Evolutionary conservation across 2,113 vertebrate species (phyloP), one percentile per base, ranked within the genome.

Genomic region (Actenoides hombroni): DNA sequence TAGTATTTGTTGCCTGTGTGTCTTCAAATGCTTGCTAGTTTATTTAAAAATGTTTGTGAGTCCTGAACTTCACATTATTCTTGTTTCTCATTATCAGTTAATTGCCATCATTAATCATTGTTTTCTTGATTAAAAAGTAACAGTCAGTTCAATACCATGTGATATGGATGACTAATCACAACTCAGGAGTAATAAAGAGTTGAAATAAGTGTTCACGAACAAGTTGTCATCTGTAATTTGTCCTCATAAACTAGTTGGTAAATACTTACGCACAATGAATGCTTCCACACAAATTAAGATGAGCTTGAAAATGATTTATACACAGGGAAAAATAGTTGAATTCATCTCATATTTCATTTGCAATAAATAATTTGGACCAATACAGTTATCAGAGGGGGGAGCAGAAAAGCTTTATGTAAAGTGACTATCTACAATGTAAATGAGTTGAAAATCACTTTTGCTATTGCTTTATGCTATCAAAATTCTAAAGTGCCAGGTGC

Each of bases 111-210:
- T 96, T 96, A 96, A 96, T 96, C 95, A 94, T 91, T 94, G 95
- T 95, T 95, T 96, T 92, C 95, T 96, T 97, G 92, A 96, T 96
- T 97, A 96, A 94, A 96, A 97, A 95, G 95, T 89, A 95, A 89
- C 94, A 92, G 70, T 94, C 94, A 89, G 91, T 95, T 96, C 95
- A 94, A 94, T 96, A 89, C 86, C 88, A 74, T 95, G 95, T 92
- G 94, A 85, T 93, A 95, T 29, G 91, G 92, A 96, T 96, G 91
- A 96, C 95, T 95, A 94, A 95, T 96, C 95, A 92, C 95, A 96
- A 69, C 95, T 96, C 88, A 95, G 77, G 83, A 92, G 80, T 88
- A 97, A 96, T 95, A 97, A 96, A 95, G 96, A 92, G 86, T 92
- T 94, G 70, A 96, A 96, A 76, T 93, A 96, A 97, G 90, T 79